A percentile compares a stretch with the other conserved stretches of the same genome.
These are phyloP conservation scores for Enteromius treurensis DNA, from an alignment of 2,797 vertebrate genomes.

Conservation along the genomic window DNA sequence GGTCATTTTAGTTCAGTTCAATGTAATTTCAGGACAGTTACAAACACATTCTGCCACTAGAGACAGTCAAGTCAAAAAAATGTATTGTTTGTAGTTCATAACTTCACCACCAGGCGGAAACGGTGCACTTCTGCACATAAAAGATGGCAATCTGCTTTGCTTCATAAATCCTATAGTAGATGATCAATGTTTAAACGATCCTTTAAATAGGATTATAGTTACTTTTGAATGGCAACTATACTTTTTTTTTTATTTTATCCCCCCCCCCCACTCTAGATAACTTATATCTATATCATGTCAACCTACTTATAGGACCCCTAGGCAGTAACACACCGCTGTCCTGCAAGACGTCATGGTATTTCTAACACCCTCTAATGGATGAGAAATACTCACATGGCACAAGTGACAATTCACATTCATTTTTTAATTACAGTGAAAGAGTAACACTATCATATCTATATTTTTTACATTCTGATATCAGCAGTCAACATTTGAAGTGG, in stretches of 20 bases:
- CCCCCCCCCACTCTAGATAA: too few relatives aligned
- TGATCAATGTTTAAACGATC: not conserved
- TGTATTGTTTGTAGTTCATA: not conserved
- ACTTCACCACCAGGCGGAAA: conserved; percentile 13
- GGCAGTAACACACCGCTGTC: too few relatives aligned
- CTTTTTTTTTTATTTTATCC: too few relatives aligned
- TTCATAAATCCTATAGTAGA: not conserved
- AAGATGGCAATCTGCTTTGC: not conserved
- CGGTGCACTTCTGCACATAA: not conserved
- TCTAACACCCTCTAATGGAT: too few relatives aligned
- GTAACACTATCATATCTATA: not conserved
- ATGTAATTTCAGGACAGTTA: not conserved
- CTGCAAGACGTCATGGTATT: too few relatives aligned
- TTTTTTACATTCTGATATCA: too few relatives aligned
- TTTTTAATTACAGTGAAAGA: not conserved
- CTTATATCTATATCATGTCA: too few relatives aligned
- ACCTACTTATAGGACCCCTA: too few relatives aligned
- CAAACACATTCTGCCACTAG: not conserved
- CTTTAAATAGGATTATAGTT: not conserved
- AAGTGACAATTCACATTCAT: not conserved
- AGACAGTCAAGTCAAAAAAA: not conserved
- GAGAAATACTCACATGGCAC: too few relatives aligned
- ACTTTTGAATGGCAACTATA: not conserved
- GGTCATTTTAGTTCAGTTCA: not conserved
- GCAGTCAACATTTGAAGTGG: too few relatives aligned